Percentiles rank a stretch among this genome's conserved stretches.
These are phyloP conservation scores for Mamestra configurata DNA, from an alignment of 1,140 invertebrate genomes.

Conservation along the genomic window DNA sequence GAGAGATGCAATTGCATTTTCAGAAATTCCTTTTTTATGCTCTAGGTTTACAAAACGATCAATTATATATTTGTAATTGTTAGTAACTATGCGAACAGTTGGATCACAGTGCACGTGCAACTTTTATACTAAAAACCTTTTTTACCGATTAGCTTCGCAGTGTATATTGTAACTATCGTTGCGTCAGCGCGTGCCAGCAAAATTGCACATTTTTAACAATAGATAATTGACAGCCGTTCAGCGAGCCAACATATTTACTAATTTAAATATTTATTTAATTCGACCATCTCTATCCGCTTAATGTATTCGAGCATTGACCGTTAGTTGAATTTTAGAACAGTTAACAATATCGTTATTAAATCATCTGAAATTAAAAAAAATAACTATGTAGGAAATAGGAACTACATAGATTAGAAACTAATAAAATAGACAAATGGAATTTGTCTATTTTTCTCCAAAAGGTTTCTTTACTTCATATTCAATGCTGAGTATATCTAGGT, in stretches of 20 bases:
- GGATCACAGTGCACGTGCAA: slow-evolving; percentile 17
- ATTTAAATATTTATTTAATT: slow-evolving; percentile 12
- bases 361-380: no score
- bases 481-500: no score
- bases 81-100: background rate
- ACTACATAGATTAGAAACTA: no score
- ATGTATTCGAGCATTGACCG: background rate
- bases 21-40: no score
- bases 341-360: no score
- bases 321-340: background rate
- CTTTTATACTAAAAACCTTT: background rate
- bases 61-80: background rate
- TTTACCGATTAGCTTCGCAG: slow-evolving; percentile 27
- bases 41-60: background rate
- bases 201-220: slow-evolving; percentile 2
- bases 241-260: background rate
- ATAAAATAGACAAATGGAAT: no score
- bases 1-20: no score
- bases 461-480: no score
- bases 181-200: background rate
- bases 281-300: background rate
- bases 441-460: no score
- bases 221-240: background rate
- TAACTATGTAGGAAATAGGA: no score
- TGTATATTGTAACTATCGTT: background rate